Percentiles rank a stretch among this genome's conserved stretches.
Evolutionary conservation across 1,140 invertebrate species (phyloP).

Genomic region (Drosophila nebulosa): DNA sequence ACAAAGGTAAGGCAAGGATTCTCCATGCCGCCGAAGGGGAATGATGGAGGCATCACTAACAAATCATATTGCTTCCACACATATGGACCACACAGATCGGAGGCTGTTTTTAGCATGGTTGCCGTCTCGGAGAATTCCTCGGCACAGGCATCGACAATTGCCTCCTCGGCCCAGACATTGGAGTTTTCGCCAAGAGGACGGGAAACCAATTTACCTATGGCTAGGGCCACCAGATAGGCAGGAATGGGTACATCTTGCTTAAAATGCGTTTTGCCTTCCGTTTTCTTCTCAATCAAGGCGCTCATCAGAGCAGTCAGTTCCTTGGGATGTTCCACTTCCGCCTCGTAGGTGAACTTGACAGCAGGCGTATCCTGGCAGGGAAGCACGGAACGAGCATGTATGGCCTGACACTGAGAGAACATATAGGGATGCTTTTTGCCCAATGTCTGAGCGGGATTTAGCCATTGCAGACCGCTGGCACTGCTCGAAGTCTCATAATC

Average conservation of each 20-base stretch:
- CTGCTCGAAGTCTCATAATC: constrained; percentile 88
- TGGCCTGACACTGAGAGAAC: constrained; percentile 96
- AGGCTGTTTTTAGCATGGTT: constrained; percentile 90
- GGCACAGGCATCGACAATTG: constrained; percentile 90
- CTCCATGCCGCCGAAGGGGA: constrained; percentile 98
- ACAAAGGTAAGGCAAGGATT: constrained; percentile 98
- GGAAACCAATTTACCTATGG: constrained; percentile 90
- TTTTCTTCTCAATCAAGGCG: constrained; percentile 84
- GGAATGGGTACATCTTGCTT: constrained; percentile 89
- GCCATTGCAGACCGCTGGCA: constrained; percentile 94
- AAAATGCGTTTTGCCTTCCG: constrained; percentile 84
- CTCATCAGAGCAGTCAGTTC: constrained; percentile 94
- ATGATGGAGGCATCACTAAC: constrained; percentile 94
- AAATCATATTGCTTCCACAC: constrained; percentile 95
- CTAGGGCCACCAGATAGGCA: constrained; percentile 92
- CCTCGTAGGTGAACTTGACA: constrained; percentile 94
- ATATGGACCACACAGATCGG: constrained; percentile 90
- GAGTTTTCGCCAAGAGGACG: constrained; percentile 89
- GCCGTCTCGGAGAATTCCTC: constrained; percentile 95
- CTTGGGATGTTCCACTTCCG: constrained; percentile 89
- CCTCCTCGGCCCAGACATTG: constrained; percentile 94
- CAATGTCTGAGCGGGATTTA: constrained; percentile 91
- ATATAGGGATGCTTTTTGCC: constrained; percentile 94
- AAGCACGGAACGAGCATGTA: constrained; percentile 92
- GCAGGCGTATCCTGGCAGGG: constrained; percentile 97